These are phyloP conservation scores for Aphis craccivora DNA, from an alignment of 1,140 invertebrate species.

Conservation along the genomic window DNA sequence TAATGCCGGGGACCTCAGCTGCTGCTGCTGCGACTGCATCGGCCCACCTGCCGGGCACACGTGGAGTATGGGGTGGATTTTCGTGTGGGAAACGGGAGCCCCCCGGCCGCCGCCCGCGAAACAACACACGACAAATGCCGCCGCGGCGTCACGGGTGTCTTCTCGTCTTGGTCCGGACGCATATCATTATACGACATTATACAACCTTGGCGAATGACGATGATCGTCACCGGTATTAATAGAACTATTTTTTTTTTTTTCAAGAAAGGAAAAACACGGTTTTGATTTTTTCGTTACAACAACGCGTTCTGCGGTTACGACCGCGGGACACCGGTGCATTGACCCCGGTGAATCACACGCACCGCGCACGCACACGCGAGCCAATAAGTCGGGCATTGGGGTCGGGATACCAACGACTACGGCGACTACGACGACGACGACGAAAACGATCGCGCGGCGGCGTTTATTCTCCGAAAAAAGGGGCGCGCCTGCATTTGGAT, in stretches of 20 bases:
- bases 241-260: neutral
- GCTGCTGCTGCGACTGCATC: neutral
- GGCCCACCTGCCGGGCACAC: conserved; percentile 29
- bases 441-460: conserved; percentile 14
- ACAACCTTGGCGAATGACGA: conserved; percentile 24
- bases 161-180: neutral
- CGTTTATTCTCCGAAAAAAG: conserved; percentile 48
- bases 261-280: neutral
- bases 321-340: conserved; percentile 43
- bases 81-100: neutral
- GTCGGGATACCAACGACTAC: conserved; percentile 27
- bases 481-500: conserved; percentile 38
- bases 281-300: conserved; percentile 17
- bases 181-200: neutral
- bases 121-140: neutral
- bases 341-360: conserved; percentile 28
- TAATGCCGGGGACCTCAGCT: neutral
- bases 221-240: neutral
- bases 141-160: neutral
- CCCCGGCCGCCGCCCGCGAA: neutral
- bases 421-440: neutral
- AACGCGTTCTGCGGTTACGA: conserved; percentile 47
- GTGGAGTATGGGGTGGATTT: conserved; percentile 3
- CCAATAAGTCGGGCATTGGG: conserved; percentile 51
- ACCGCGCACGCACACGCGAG: conserved; percentile 29